These are phyloP conservation scores for Cairina moschata DNA, from an alignment of 2,113 vertebrate genomes.

Conservation along the genomic window DNA sequence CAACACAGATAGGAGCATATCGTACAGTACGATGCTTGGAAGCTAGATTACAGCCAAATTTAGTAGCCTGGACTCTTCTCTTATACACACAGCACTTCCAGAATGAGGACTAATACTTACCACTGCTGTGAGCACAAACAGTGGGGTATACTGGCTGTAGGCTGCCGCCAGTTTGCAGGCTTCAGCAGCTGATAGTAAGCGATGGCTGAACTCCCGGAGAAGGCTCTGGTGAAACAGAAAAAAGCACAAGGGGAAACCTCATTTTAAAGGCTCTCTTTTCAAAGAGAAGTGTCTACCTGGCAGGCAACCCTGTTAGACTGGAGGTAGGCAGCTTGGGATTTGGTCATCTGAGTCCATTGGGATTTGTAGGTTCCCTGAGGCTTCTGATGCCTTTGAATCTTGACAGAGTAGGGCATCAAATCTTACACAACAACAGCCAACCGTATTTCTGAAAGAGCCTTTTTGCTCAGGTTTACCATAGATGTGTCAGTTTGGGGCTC, in stretches of 20 bases:
- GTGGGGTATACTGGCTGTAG: conserved; percentile 89
- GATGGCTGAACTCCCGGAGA: conserved; percentile 80
- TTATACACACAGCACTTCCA: neutral
- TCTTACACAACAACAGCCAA: neutral
- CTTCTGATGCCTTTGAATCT: neutral
- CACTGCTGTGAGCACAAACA: conserved; percentile 90
- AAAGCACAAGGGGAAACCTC: neutral
- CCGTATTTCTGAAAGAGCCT: neutral
- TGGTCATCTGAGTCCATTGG: neutral
- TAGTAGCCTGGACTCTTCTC: neutral
- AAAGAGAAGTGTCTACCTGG: neutral
- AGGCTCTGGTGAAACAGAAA: conserved; percentile 69
- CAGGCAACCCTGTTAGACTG: neutral
- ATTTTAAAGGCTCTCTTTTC: neutral
- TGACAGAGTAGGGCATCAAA: neutral
- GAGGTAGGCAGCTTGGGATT: neutral
- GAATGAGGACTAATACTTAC: conserved; percentile 70
- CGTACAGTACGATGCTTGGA: neutral
- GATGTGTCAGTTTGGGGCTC: fast-evolving
- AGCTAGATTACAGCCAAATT: neutral
- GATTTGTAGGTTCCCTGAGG: neutral
- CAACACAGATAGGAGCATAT: neutral
- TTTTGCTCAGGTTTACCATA: neutral
- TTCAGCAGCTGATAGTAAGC: conserved; percentile 87
- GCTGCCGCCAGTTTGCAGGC: conserved; percentile 88